phyloP scores from a whole-genome alignment of 2,888 invertebrate genomes.

The Mesochorus sp. region DNA sequence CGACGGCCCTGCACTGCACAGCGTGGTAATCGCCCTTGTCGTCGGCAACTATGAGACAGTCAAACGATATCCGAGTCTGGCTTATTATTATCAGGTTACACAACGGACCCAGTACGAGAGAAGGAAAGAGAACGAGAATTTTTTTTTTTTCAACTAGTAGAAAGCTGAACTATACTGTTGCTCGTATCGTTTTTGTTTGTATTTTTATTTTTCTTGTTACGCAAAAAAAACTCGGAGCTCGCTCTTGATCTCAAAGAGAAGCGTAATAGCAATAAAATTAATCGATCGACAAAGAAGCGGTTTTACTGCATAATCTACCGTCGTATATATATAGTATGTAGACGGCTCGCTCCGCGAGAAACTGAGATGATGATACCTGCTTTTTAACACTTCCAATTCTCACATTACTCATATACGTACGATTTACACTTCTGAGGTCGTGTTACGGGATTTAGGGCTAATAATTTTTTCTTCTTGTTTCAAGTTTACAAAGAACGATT shows the following conservation, averaged over 20 bases:
- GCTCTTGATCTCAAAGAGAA: not conserved
- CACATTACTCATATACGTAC: no score
- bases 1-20: not conserved
- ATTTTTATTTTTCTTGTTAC: not conserved
- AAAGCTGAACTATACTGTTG: conserved; percentile 11
- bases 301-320: not conserved
- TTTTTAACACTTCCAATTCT: no score
- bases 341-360: no score
- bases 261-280: conserved; percentile 48
- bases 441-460: no score
- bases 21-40: conserved; percentile 31
- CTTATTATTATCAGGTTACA: conserved; percentile 52
- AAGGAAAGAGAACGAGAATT: conserved; percentile 6
- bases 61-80: conserved; percentile 39
- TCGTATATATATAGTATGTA: no score
- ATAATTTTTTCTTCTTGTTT: no score
- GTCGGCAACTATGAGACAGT: conserved; percentile 31
- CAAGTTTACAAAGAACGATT: no score
- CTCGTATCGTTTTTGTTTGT: not conserved
- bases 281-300: conserved; percentile 33
- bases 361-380: no score
- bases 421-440: no score
- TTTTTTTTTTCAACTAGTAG: conserved; percentile 10
- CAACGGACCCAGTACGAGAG: conserved; percentile 24
- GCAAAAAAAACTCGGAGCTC: not conserved